phyloP scores from a whole-genome alignment of 1,140 invertebrate genomes.

The Leptoteleia sp. region DNA sequence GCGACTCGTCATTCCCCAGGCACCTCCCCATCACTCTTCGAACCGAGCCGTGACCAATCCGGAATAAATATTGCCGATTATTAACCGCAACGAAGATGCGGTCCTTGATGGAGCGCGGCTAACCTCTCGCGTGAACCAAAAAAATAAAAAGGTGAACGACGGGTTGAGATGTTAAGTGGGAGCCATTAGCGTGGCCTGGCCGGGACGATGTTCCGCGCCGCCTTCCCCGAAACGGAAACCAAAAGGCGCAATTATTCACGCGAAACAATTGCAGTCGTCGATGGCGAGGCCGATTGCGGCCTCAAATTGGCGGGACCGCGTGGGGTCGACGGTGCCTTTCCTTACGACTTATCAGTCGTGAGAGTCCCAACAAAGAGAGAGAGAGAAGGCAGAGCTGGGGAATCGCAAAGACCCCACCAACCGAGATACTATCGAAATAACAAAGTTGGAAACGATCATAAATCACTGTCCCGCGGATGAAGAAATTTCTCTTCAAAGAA shows the following conservation, averaged over 20 bases:
- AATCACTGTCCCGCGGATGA: constrained; percentile 60
- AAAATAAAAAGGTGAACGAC: constrained; percentile 62
- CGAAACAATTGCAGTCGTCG: constrained; percentile 40
- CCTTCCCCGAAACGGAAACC: constrained; percentile 12
- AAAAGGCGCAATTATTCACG: constrained; percentile 27
- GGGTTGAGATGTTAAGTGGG: constrained; percentile 81
- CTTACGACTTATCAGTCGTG: no score
- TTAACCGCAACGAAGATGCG: constrained; percentile 71
- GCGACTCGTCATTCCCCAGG: constrained; percentile 71
- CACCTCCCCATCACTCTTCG: constrained; percentile 76
- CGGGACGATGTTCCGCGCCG: constrained; percentile 24
- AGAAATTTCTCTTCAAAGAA: constrained; percentile 49
- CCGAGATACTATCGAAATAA: constrained; percentile 50
- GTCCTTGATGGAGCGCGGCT: constrained; percentile 57
- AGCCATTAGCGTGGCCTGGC: constrained; percentile 79
- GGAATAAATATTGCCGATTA: constrained; percentile 82
- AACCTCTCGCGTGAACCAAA: constrained; percentile 60
- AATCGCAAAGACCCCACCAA: constrained; percentile 18
- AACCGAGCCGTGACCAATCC: constrained; percentile 80
- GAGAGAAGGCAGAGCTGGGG: no score
- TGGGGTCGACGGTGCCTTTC: no score
- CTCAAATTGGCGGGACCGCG: not conserved
- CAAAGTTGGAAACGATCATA: constrained; percentile 50
- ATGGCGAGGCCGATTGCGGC: constrained; percentile 3
- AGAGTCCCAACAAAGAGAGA: no score